These are phyloP conservation scores for Pycnonotus jocosus DNA, from an alignment of 2,113 vertebrate species.

Conservation along the genomic window DNA sequence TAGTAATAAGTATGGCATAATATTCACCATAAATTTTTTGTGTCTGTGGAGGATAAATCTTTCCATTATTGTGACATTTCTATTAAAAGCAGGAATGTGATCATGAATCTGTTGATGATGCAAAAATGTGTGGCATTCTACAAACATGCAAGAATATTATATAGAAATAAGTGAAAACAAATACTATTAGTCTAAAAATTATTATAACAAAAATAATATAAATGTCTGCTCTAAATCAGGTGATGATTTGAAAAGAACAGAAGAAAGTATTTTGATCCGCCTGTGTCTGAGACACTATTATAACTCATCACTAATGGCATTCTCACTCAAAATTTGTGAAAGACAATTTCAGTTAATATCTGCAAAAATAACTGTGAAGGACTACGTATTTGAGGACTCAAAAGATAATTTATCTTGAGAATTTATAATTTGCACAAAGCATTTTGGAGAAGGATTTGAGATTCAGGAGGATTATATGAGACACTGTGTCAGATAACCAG, in stretches of 20 bases:
- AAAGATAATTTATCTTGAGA: not conserved
- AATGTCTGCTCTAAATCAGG: not conserved
- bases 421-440: not conserved
- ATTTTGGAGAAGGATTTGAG: not conserved
- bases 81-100: not conserved
- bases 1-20: not conserved
- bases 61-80: not conserved
- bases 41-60: not conserved
- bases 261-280: not conserved
- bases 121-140: not conserved
- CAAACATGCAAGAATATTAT: not conserved
- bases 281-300: not conserved
- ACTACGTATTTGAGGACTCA: not conserved
- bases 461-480: not conserved
- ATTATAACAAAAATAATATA: not conserved
- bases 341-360: not conserved
- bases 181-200: not conserved
- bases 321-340: not conserved
- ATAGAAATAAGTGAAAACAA: not conserved
- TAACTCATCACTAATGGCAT: not conserved
- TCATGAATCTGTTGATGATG: not conserved
- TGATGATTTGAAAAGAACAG: not conserved
- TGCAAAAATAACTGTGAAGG: not conserved
- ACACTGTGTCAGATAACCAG: not conserved
- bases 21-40: not conserved